Conservation (phyloP, 2,113 vertebrate species). For the Rhinolophus ferrumequinum region DNA sequence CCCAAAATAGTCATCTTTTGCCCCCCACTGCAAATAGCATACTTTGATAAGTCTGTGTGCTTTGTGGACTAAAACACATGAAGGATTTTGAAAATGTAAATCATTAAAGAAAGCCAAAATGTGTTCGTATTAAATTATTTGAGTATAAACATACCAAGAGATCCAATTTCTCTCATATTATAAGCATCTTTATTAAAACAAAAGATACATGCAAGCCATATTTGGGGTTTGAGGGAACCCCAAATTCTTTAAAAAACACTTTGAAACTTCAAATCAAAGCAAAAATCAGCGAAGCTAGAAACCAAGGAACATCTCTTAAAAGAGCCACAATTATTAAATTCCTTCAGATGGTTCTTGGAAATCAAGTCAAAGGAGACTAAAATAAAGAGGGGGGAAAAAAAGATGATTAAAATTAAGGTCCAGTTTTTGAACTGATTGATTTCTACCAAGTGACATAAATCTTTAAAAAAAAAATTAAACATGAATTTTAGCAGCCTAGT, state of each 20-base stretch:
- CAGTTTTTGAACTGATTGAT: neutral
- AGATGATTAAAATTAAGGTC: conserved; percentile 14
- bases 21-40: neutral
- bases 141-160: conserved; percentile 49
- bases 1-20: neutral
- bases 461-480: neutral
- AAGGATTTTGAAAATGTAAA: conserved; percentile 38
- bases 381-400: neutral
- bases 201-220: neutral
- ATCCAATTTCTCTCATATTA: conserved; percentile 56
- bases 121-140: conserved; percentile 54
- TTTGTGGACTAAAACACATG: conserved; percentile 34
- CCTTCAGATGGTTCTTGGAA: neutral
- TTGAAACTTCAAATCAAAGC: conserved; percentile 34
- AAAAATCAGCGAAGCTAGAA: neutral
- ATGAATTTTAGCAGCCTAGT: neutral
- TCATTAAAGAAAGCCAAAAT: conserved; percentile 55
- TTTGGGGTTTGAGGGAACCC: neutral
- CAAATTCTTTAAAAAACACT: neutral
- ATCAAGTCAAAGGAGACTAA: neutral
- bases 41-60: neutral
- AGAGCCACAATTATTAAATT: neutral
- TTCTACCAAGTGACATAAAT: neutral
- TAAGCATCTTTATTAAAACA: conserved; percentile 18
- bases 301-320: neutral